A percentile compares a stretch with the other conserved stretches of the same genome.
Evolutionary conservation across 2,888 invertebrate species (phyloP).

Genomic region (Pterostichus madidus): DNA sequence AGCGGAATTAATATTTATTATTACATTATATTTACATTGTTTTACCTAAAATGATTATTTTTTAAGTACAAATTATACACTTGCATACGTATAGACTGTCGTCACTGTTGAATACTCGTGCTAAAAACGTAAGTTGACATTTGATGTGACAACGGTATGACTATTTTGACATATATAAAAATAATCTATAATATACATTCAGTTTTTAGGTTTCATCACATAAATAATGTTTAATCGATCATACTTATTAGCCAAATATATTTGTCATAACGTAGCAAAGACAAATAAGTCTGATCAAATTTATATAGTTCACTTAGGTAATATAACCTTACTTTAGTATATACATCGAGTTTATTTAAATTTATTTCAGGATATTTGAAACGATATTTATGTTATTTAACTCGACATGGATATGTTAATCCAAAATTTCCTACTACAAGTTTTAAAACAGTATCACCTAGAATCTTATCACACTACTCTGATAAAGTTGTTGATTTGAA

Average conservation of each 20-base stretch:
- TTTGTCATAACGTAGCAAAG: conserved; percentile 70
- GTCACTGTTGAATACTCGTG: neutral
- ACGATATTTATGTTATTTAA: conserved; percentile 69
- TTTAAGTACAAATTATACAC: conserved; percentile 1
- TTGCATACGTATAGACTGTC: neutral
- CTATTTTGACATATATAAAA: conserved; percentile 43
- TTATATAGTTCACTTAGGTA: conserved; percentile 68
- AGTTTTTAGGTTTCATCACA: conserved; percentile 40
- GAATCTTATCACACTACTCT: conserved; percentile 27
- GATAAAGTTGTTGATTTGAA: conserved; percentile 69
- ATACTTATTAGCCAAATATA: conserved; percentile 70
- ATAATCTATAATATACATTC: conserved; percentile 29
- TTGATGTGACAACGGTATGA: conserved; percentile 39
- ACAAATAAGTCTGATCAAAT: conserved; percentile 67
- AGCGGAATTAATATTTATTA: neutral
- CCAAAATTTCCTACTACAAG: conserved; percentile 57
- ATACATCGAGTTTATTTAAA: neutral
- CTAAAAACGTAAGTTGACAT: conserved; percentile 52
- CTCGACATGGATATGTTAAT: conserved; percentile 68
- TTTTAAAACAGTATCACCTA: conserved; percentile 50
- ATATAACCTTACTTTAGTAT: conserved; percentile 37
- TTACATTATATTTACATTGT: conserved; percentile 20
- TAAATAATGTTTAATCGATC: conserved; percentile 71
- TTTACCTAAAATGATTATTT: conserved; percentile 30
- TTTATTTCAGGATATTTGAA: conserved; percentile 68